Evolutionary conservation across 1,140 invertebrate species (phyloP).

Genomic region (Meloidogyne chitwoodi): DNA sequence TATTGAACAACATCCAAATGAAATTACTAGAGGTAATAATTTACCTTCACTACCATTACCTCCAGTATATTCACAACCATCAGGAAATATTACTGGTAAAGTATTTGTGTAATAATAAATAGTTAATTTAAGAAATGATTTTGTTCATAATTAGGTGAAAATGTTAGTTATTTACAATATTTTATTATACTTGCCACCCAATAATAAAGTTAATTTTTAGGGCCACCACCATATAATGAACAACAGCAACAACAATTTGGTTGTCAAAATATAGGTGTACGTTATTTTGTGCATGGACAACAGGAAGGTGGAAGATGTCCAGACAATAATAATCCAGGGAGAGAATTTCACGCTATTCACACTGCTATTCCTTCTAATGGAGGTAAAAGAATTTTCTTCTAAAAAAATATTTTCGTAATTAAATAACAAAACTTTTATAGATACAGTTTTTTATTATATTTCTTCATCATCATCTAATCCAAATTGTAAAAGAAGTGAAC

Average conservation of each 20-base stretch:
- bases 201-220: no score
- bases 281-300: not conserved
- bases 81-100: not conserved
- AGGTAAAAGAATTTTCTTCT: not conserved
- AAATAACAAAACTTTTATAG: not conserved
- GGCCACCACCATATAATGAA: not conserved
- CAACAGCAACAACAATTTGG: not conserved
- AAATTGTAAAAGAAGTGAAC: not conserved
- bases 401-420: not conserved
- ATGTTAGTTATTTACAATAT: not conserved
- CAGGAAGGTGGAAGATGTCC: not conserved
- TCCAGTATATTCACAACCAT: not conserved
- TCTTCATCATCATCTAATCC: not conserved
- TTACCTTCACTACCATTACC: not conserved
- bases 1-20: not conserved
- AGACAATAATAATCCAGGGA: not conserved
- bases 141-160: no score
- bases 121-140: no score
- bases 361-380: not conserved
- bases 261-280: not conserved
- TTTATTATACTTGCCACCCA: no score
- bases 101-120: no score
- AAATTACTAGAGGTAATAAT: not conserved
- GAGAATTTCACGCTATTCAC: not conserved
- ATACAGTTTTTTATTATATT: not conserved